Percentiles rank a stretch among this genome's conserved stretches.
Conservation (phyloP, 2,888 invertebrate species). For the Caenorhabditis sp. region DNA sequence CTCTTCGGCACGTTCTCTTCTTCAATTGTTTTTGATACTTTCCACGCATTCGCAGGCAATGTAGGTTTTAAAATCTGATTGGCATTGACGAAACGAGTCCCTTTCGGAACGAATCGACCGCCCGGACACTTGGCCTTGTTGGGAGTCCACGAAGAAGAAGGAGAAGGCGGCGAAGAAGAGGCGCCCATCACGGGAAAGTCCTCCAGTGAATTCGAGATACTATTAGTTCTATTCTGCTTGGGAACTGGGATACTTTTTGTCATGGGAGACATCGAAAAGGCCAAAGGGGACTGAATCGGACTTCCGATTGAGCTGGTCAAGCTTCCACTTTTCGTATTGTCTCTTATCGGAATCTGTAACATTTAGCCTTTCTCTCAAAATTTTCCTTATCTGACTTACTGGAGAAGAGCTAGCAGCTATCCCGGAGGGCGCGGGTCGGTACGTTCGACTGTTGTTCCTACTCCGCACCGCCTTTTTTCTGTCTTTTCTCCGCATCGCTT, state of each 20-base stretch:
- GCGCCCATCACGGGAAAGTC: constrained; percentile 40
- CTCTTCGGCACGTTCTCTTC: not conserved
- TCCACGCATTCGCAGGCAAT: constrained; percentile 38
- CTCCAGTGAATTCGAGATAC: constrained; percentile 22
- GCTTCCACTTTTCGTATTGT: constrained; percentile 4
- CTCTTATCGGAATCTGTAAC: constrained; percentile 20
- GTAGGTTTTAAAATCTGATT: constrained; percentile 18
- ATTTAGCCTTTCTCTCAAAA: not conserved
- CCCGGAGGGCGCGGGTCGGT: not conserved
- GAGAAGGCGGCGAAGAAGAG: not conserved
- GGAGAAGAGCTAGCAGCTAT: constrained; percentile 14
- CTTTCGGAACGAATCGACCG: constrained; percentile 39
- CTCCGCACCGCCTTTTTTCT: not conserved
- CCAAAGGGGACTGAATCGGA: constrained; percentile 6
- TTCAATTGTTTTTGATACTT: not conserved
- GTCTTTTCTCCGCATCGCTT: constrained; percentile 10
- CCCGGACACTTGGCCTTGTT: constrained; percentile 12
- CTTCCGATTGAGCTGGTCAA: constrained; percentile 11
- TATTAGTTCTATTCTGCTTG: not conserved
- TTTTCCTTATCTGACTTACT: not conserved
- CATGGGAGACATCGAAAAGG: constrained; percentile 7
- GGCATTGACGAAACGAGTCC: constrained; percentile 26
- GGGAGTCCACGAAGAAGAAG: not conserved
- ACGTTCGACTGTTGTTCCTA: constrained; percentile 13
- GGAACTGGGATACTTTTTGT: constrained; percentile 6